These are phyloP conservation scores for Dicrostonyx torquatus DNA, from an alignment of 2,797 vertebrate species.

Conservation along the genomic window DNA sequence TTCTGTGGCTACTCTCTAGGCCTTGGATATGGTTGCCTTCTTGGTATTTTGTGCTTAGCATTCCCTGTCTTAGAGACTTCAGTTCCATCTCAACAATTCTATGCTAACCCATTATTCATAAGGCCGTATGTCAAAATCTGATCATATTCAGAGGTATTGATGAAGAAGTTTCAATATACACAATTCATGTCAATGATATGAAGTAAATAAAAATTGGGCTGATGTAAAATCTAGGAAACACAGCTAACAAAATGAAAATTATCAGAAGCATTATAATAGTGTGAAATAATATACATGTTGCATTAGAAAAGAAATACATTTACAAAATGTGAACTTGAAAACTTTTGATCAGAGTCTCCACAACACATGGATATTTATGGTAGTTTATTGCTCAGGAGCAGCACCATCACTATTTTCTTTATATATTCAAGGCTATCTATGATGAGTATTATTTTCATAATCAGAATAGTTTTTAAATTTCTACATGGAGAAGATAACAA, in stretches of 20 bases:
- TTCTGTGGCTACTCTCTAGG: neutral
- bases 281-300: neutral
- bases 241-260: neutral
- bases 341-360: neutral
- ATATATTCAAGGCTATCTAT: neutral
- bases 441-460: slow-evolving; percentile 23
- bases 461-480: slow-evolving; percentile 33
- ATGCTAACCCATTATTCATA: neutral
- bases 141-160: neutral
- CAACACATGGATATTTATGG: neutral
- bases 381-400: neutral
- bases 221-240: neutral
- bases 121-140: neutral
- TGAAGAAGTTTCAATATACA: neutral
- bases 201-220: neutral
- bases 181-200: neutral
- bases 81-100: neutral
- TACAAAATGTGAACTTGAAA: neutral
- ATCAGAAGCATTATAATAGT: neutral
- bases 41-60: neutral
- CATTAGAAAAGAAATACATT: neutral
- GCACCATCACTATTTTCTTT: neutral
- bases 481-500: neutral
- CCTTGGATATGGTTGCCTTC: neutral
- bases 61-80: neutral